Evolutionary conservation across 2,797 vertebrate genomes (phyloP).

Genomic region (Anguilla marmorata): DNA sequence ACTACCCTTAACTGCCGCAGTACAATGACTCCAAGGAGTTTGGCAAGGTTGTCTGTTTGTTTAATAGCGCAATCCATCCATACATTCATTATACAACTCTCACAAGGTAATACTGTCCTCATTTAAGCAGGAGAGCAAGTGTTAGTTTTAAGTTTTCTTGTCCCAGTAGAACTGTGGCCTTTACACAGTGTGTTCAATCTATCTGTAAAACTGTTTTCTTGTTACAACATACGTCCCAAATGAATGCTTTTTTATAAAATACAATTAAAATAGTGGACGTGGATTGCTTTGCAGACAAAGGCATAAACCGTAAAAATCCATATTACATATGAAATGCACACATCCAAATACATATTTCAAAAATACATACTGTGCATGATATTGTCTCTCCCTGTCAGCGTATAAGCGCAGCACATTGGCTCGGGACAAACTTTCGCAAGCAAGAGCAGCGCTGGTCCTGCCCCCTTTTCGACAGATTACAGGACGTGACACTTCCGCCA

Average conservation of each 20-base stretch:
- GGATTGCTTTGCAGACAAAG: background rate
- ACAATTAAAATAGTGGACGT: background rate
- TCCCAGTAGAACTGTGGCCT: background rate
- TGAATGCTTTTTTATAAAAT: background rate
- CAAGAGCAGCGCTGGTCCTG: background rate
- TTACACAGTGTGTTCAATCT: background rate
- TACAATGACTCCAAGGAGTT: background rate
- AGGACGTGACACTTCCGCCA: background rate
- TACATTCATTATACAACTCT: background rate
- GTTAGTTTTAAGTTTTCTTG: background rate
- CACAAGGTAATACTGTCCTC: background rate
- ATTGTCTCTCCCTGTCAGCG: background rate
- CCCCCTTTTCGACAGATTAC: background rate
- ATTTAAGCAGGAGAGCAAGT: background rate
- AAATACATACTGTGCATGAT: background rate
- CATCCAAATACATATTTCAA: background rate
- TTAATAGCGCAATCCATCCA: background rate
- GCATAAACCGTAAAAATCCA: background rate
- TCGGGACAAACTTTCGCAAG: background rate
- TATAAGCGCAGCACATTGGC: background rate
- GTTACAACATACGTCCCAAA: background rate
- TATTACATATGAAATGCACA: background rate
- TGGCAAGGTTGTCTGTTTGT: background rate
- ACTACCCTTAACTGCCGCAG: background rate
- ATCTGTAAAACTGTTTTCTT: background rate